Evolutionary conservation across 23 tunicate species (phyloP), one percentile per base, ranked within the genome.

Genomic region (Oikopleura albicans): DNA sequence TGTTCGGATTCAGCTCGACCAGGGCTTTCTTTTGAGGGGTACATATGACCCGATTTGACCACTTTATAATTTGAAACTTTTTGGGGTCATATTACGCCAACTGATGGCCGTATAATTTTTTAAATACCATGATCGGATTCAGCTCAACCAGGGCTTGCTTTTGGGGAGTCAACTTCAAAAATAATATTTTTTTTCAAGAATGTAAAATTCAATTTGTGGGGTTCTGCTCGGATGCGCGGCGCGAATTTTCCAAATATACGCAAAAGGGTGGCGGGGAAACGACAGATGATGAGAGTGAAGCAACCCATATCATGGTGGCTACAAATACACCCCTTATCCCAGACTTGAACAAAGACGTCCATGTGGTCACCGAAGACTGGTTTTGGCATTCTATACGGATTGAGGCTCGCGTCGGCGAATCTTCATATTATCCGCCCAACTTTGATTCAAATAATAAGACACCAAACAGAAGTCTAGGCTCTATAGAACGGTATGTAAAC

Each of bases 301-400:
- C 79, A 29, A 71, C 79, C 34, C 79, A 71, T 71, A 71, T 71
- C 31, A 37, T 29, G 37, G 37, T 71, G 33, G 79, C 27, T 31
- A 12, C 79, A 2, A 4, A 4, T 34, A 16, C 79, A 27, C n/a
- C n/a, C n/a, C 2, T 31, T 4, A 71, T 37, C 27, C 37, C 33
- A 22, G 31, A 71, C 2, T 2, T 71, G 31, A 29, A 31, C 35
- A 29, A 71, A 71, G 31, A 4, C 2, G 33, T 31, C 2, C 2
- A 2, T 16, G 37, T 37, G 28, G 79, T 71, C 2, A 71, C 79
- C 4, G 79, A 16, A 16, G 79, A 71, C 4, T 71, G 79, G 79
- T 71, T 71, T 71, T 71, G 79, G 79, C 79, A 71, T 29, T 71
- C 79, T 34, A 71, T 71, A 12, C 79, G 35, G 31, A 71, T 71